Evolutionary conservation across 1,140 invertebrate genomes (phyloP), one percentile per base, ranked within the genome.

Genomic region (Aphis gossypii): DNA sequence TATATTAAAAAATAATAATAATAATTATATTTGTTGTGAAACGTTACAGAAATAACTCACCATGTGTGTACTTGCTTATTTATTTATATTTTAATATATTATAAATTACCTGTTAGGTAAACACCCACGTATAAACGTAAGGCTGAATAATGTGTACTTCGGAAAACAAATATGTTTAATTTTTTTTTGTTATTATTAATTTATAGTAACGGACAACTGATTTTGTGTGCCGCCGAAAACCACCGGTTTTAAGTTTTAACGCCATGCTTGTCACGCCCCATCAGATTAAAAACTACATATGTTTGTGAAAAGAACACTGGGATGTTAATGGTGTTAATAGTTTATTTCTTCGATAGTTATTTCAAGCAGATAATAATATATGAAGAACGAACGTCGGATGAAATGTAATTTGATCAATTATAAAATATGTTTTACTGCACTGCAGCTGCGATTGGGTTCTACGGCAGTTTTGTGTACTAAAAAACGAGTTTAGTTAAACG

Each of bases 361-460:
- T 76, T 76, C 30, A 76, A n/a, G 14, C 60, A 76, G 60, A 76
- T 76, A 76, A 76, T 76, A n/a, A 76, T 76, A n/a, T 76, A 30
- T 18, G n/a, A 35, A 76, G 30, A 76, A n/a, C 1, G 30, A 4
- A 76, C 14, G 14, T 76, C n/a, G n/a, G 60, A 76, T n/a, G 60
- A 76, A 76, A 76, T 76, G 60, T 41, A 41, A 84, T 84, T 84
- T 84, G 83, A 84, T 84, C 83, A 23, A 84, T 84, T 84, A 44
- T 84, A 84, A 41, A 41, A 25, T 41, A 84, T 84, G 38, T 84
- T 84, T 84, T 44, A 41, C 48, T 51, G 18, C 38, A 44, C 83
- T 23, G 3, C 83, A 41, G 3, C 38, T 25, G 83, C 38, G 23
- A 41, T 84, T 84, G 83, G 9, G 83, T 84, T 84, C 21, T 44